Evolutionary conservation across 2,888 invertebrate genomes (phyloP), one percentile per base, ranked within the genome.

Genomic region (Phaonia tiefii): DNA sequence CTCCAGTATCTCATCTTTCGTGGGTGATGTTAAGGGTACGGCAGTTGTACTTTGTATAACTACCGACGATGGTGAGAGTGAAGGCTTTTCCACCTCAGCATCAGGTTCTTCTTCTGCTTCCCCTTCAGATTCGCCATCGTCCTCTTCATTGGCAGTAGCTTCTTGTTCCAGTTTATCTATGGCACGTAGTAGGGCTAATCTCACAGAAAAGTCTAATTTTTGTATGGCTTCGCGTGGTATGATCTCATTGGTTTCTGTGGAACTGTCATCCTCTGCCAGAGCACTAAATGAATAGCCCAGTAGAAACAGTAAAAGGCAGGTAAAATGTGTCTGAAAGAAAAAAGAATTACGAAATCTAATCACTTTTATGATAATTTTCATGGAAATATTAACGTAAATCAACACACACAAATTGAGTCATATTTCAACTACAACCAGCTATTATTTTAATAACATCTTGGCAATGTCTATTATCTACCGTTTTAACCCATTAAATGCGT

Each of bases 101-200:
- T 20, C 20, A 5, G 20, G 7, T 4, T 69, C 56, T 82, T 0
- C 76, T 0, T 75, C 15, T 31, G 58, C 78, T n/a, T 73, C 80
- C 1, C 86, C 87, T 0, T 86, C 87, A 10, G 76, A 77, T 2
- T 84, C 84, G 0, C 75, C 75, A 2, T 80, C 69, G 0, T 79
- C 84, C 4, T 84, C 84, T 0, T 84, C 85, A 7, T 83, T 80
- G 11, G 76, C 81, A 8, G 75, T 83, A 65, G 91, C 92, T 82
- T 93, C 94, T 83, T 93, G 93, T 90, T 96, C 96, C 65, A 96
- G 91, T 86, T 96, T 95, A 67, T 93, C 94, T 3, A 96, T 92
- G 11, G 96, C 96, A 90, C 94, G 94, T 4, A 96, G 91, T 51
- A 96, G 91, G 0, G 96, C 96, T 89, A 94, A 93, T 15, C 96